These are phyloP conservation scores for Istiophorus platypterus DNA, from an alignment of 2,113 vertebrate species.

Conservation along the genomic window DNA sequence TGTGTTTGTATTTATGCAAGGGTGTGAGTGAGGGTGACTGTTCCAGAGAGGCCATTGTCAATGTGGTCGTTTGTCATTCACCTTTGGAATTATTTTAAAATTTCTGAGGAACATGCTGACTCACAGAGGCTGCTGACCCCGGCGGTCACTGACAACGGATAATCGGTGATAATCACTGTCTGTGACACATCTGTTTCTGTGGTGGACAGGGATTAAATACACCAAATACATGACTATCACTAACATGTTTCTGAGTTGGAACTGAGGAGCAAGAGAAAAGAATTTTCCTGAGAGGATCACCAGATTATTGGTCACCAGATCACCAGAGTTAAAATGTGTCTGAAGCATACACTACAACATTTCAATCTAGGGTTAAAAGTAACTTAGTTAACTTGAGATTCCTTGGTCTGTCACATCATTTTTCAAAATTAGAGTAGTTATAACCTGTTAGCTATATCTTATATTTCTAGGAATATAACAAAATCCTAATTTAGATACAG, in stretches of 20 bases:
- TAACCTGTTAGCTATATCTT: not conserved
- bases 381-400: not conserved
- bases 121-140: slow-evolving; percentile 44
- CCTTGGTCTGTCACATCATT: not conserved
- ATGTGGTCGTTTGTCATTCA: slow-evolving; percentile 44
- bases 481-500: not conserved
- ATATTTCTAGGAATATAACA: not conserved
- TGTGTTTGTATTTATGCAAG: slow-evolving; percentile 10
- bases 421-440: not conserved
- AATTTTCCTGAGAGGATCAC: not conserved
- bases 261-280: not conserved
- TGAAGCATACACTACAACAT: not conserved
- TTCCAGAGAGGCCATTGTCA: slow-evolving; percentile 70
- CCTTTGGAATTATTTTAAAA: slow-evolving; percentile 57
- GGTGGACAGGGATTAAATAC: slow-evolving; percentile 8
- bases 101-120: slow-evolving; percentile 66
- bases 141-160: slow-evolving; percentile 32
- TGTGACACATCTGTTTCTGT: slow-evolving; percentile 27
- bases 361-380: not conserved
- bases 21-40: slow-evolving; percentile 17
- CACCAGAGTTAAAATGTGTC: not conserved
- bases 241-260: not conserved
- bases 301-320: not conserved
- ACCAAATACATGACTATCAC: not conserved
- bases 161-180: slow-evolving; percentile 12